Base-by-base conservation (phyloP, 1,140 invertebrate species). In the Euglossa dilemma region DNA sequence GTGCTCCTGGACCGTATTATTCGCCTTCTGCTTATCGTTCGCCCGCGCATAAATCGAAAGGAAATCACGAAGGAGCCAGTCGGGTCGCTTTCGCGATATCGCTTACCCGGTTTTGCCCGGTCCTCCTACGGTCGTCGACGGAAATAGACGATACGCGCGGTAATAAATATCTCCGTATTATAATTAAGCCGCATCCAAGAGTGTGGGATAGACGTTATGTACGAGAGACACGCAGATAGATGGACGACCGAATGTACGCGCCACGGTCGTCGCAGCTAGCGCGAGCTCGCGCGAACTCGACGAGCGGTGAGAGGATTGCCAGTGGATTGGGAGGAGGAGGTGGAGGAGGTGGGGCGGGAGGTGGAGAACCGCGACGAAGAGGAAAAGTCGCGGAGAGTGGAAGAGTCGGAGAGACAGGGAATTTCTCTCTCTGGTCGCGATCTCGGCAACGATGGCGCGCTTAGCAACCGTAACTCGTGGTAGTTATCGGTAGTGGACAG, bases 111-210 rank as follows among this genome's bases (percentile, higher is more conserved):
- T 63, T 75, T 72, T 14, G 61, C 52, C 63, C 79, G 50, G 59
- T 63, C 70, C 72, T 70, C 61, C 69, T 73, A 88, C 87, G 87
- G 80, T 25, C 83, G 63, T 73, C 87, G 86, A 88, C 87, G 70
- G 87, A 88, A 87, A 87, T 88, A 87, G 87, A 85, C 78, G 86
- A 82, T 85, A 87, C 79, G 79, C 72, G 74, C 25, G 75, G 86
- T 73, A 87, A 88, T 88, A 88, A 88, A 88, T 88, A 88, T 87
- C 87, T 72, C 74, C 63, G 86, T 87, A 88, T 88, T 88, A 88
- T 87, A 88, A 88, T 88, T 88, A 88, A 88, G 87, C 87, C 76
- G 79, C 28, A 69, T 78, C 56, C 69, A 54, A 74, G 74, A 61
- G 85, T 75, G 81, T 82, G 56, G 87, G 59, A 80, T 77, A 84